phyloP scores from a whole-genome alignment of 2,113 vertebrate genomes.

The Onychostoma macrolepis region DNA sequence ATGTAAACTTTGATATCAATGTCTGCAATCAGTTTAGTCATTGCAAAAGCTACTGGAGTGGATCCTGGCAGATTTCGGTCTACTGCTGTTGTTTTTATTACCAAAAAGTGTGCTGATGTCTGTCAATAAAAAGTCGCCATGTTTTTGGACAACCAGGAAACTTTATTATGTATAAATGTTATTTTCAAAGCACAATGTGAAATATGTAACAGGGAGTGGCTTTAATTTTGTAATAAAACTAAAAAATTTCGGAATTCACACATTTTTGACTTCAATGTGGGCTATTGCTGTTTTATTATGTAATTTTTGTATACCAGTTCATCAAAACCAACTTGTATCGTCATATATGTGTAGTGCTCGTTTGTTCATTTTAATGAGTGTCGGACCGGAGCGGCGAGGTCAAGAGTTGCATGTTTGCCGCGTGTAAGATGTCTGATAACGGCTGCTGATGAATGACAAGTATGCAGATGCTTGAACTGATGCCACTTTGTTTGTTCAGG shows the following conservation, averaged over 20 bases:
- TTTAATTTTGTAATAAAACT: conserved; percentile 64
- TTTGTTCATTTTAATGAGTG: not conserved
- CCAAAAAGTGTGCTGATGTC: not conserved
- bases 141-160: conserved; percentile 15
- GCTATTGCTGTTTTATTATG: not conserved
- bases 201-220: conserved; percentile 65
- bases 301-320: not conserved
- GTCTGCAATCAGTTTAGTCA: not conserved
- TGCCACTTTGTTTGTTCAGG: not conserved
- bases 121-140: not conserved
- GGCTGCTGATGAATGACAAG: not conserved
- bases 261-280: not conserved
- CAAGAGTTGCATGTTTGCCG: not conserved
- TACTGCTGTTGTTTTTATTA: not conserved
- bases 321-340: not conserved
- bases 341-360: not conserved
- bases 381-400: not conserved
- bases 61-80: not conserved
- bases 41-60: not conserved
- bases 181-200: conserved; percentile 58
- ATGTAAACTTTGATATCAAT: not conserved
- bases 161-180: conserved; percentile 49
- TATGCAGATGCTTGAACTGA: not conserved
- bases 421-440: not conserved
- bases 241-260: not conserved